These are phyloP conservation scores for Tetanocera ferruginea DNA, from an alignment of 2,888 invertebrate species.

Conservation along the genomic window DNA sequence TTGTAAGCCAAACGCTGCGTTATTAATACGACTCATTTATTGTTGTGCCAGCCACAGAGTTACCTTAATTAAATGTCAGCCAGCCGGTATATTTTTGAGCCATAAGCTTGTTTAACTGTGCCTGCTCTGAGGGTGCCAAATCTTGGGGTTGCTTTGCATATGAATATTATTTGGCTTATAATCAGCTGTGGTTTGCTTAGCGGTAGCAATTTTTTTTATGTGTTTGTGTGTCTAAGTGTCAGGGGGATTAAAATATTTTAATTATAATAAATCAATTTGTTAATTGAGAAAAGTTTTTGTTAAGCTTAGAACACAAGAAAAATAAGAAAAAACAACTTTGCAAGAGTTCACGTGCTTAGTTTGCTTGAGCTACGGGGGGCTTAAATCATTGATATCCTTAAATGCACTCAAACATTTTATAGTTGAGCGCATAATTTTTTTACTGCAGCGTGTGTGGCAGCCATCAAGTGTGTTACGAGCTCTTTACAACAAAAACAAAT, in stretches of 20 bases:
- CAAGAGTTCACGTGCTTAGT: not conserved
- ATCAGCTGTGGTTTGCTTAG: constrained; percentile 26
- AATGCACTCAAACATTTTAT: constrained; percentile 48
- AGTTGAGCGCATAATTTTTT: constrained; percentile 24
- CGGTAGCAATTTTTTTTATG: not conserved
- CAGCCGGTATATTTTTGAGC: not conserved
- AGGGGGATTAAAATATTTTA: constrained; percentile 58
- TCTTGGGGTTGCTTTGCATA: constrained; percentile 18
- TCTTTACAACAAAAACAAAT: not conserved
- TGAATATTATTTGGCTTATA: constrained; percentile 23
- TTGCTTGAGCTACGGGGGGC: not conserved
- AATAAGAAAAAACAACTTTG: not conserved
- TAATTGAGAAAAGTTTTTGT: constrained; percentile 57
- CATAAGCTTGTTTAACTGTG: not conserved
- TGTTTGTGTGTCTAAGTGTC: constrained; percentile 21
- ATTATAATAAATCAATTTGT: constrained; percentile 67
- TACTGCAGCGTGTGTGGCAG: constrained; percentile 33
- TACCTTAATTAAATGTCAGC: constrained; percentile 68
- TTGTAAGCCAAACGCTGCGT: constrained; percentile 68
- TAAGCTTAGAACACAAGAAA: not conserved
- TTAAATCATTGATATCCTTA: constrained; percentile 46
- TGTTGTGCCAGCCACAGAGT: constrained; percentile 45
- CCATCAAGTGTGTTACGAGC: constrained; percentile 60
- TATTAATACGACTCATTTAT: constrained; percentile 69
- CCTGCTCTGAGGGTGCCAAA: not conserved